Evolutionary conservation across 2,797 vertebrate species (phyloP).

Genomic region (Heterohyrax brucei): DNA sequence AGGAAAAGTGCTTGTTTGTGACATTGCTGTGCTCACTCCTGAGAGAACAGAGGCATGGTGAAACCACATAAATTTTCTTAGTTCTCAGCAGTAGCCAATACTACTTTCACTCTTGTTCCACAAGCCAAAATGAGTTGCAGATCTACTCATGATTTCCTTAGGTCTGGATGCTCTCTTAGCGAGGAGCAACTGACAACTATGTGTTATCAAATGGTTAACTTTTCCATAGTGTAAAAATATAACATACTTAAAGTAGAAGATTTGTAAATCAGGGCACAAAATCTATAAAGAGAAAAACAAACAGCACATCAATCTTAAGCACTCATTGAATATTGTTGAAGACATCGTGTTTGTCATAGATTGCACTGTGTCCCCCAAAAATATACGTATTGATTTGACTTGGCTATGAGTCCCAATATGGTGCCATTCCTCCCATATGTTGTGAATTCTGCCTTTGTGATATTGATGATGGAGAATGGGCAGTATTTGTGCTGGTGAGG

Average conservation of each 20-base stretch:
- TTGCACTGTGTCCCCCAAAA: too few relatives aligned
- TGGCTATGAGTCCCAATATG: too few relatives aligned
- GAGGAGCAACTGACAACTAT: neutral
- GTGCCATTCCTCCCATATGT: too few relatives aligned
- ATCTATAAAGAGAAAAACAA: neutral
- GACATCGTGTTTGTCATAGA: neutral
- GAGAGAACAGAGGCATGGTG: neutral
- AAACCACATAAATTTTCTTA: neutral
- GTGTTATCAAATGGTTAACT: neutral
- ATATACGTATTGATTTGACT: too few relatives aligned
- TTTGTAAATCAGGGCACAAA: neutral
- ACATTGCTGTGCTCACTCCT: neutral
- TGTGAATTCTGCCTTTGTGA: too few relatives aligned
- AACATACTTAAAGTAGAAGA: neutral
- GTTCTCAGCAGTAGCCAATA: neutral
- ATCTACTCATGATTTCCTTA: fast-evolving
- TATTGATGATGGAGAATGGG: too few relatives aligned
- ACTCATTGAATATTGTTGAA: neutral
- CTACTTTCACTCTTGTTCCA: neutral
- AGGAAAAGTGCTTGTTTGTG: neutral
- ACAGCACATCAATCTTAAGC: neutral
- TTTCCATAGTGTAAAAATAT: neutral
- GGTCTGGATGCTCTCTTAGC: neutral
- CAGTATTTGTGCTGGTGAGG: too few relatives aligned
- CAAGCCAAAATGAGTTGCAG: neutral